Percentiles rank a stretch among this genome's conserved stretches.
phyloP scores from a whole-genome alignment of 2,113 vertebrate genomes.

The Dasypus novemcinctus region DNA sequence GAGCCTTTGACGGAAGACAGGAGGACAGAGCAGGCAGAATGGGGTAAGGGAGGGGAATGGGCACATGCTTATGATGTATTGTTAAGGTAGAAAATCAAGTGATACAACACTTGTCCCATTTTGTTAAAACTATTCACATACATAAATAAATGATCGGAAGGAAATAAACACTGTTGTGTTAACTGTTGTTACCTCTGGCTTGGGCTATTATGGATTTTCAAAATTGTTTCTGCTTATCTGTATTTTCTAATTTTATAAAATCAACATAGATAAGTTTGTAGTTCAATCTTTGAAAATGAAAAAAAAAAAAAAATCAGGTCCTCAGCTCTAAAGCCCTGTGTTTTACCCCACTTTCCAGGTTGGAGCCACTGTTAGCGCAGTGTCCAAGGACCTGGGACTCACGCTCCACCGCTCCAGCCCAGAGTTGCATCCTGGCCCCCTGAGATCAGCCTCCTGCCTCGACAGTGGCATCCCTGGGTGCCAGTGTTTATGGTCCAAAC shows the following conservation, averaged over 20 bases:
- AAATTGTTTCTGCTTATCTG: too few relatives aligned
- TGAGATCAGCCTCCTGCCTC: background rate
- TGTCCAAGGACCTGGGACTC: background rate
- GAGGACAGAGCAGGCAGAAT: background rate
- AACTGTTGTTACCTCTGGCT: background rate
- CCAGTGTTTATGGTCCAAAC: background rate
- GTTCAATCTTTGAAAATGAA: background rate
- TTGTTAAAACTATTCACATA: background rate
- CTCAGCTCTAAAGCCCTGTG: background rate
- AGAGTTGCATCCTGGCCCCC: background rate
- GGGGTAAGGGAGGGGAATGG: too few relatives aligned
- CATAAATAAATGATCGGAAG: background rate
- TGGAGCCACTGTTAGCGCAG: background rate
- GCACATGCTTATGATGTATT: background rate
- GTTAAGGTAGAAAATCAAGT: background rate
- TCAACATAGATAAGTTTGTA: background rate
- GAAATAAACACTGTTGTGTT: background rate
- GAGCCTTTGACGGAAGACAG: background rate
- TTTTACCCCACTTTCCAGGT: background rate
- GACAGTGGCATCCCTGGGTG: background rate
- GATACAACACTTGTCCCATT: background rate
- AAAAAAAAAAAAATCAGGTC: background rate
- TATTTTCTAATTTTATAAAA: background rate
- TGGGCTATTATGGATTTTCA: background rate
- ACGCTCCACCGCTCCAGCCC: background rate